phyloP scores from a whole-genome alignment of 2,113 vertebrate genomes.

The Dissostichus mawsoni region DNA sequence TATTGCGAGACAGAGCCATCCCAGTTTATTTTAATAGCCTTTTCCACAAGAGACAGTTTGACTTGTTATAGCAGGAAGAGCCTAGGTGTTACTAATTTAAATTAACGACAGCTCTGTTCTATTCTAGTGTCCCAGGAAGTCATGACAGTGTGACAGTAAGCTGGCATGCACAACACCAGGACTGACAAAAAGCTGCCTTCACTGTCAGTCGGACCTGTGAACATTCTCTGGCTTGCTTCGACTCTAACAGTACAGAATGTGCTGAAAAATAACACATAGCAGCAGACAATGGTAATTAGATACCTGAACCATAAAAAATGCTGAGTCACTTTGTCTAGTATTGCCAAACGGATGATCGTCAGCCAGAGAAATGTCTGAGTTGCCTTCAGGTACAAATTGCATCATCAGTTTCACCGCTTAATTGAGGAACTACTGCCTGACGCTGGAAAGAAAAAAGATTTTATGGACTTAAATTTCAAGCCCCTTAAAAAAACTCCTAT shows the following conservation, averaged over 20 bases:
- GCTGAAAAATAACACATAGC: not conserved
- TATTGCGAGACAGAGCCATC: not conserved
- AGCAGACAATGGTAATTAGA: not conserved
- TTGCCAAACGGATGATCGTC: not conserved
- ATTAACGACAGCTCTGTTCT: not conserved
- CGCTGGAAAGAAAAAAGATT: no score
- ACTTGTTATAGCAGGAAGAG: not conserved
- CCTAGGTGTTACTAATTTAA: not conserved
- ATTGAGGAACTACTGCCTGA: not conserved
- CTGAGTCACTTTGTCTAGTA: conserved; percentile 16
- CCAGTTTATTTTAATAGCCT: not conserved
- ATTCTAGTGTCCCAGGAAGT: not conserved
- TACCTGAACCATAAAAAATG: not conserved
- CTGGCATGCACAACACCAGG: not conserved
- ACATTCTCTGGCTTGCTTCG: not conserved
- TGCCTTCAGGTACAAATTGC: not conserved
- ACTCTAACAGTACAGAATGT: not conserved
- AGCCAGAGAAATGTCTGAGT: not conserved
- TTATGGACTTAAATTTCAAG: no score
- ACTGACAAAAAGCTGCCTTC: not conserved
- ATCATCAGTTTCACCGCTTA: not conserved
- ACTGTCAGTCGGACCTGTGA: not conserved
- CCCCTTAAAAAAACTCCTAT: not conserved
- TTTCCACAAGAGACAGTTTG: not conserved
- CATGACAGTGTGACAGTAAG: not conserved